Evolutionary conservation across 2,888 invertebrate species (phyloP).

Genomic region (Erebia epiphron): DNA sequence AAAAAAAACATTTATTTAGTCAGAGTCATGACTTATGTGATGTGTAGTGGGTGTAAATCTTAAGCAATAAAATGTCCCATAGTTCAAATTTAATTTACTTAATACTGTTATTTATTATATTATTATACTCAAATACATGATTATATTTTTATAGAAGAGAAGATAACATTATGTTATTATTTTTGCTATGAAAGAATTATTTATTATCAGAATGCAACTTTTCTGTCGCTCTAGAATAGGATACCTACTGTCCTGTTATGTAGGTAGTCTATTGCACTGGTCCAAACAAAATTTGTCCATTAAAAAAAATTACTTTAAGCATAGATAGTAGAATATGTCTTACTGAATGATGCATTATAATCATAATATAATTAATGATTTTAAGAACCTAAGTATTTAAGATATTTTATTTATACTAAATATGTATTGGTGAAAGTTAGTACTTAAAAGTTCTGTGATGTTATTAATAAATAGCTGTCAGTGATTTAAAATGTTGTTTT

Average conservation of each 20-base stretch:
- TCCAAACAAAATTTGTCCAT: too few species aligned
- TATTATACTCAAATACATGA: neutral
- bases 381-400: too few species aligned
- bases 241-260: too few species aligned
- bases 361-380: too few species aligned
- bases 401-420: too few species aligned
- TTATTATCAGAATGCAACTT: neutral
- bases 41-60: neutral
- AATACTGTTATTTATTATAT: neutral
- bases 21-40: neutral
- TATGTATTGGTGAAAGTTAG: neutral
- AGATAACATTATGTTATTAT: neutral
- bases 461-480: conserved; percentile 3
- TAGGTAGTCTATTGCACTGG: too few species aligned
- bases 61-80: neutral
- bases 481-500: neutral
- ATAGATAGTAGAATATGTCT: too few species aligned
- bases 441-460: neutral
- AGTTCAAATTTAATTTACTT: neutral
- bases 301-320: too few species aligned
- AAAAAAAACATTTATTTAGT: neutral
- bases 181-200: neutral
- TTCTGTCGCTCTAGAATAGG: neutral
- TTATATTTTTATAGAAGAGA: neutral
- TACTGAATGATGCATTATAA: too few species aligned